phyloP scores from a whole-genome alignment of 1,140 invertebrate species.

The Drosophila lini region DNA sequence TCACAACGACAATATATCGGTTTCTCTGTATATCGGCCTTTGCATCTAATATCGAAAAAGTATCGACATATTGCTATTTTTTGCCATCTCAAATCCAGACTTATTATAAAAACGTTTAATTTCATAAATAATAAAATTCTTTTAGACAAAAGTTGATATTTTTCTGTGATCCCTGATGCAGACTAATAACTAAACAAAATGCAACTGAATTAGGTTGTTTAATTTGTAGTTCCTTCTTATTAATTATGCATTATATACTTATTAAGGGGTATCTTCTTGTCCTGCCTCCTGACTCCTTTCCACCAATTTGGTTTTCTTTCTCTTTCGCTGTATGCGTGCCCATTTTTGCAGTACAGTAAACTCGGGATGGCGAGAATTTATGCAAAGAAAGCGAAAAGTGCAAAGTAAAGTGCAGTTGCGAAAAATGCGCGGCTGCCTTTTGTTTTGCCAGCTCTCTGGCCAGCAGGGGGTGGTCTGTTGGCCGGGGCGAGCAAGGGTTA shows the following conservation, averaged over 20 bases:
- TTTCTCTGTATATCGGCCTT: too few species aligned
- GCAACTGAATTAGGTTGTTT: too few species aligned
- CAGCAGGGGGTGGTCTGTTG: conserved; percentile 9
- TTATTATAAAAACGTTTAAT: too few species aligned
- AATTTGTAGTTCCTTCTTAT: too few species aligned
- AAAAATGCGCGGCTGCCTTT: conserved; percentile 75
- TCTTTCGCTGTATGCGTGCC: conserved; percentile 57
- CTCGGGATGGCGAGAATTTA: conserved; percentile 73
- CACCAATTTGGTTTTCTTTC: conserved; percentile 44
- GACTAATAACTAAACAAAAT: too few species aligned
- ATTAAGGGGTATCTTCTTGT: background rate
- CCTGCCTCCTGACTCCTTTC: background rate
- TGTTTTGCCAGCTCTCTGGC: conserved; percentile 65
- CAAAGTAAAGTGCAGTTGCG: conserved; percentile 76
- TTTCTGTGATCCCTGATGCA: too few species aligned
- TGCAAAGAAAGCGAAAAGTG: conserved; percentile 82
- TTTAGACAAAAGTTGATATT: too few species aligned
- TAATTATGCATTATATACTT: background rate
- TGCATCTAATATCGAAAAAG: too few species aligned
- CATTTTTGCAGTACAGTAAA: conserved; percentile 73
- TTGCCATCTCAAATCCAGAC: too few species aligned
- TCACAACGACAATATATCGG: too few species aligned
- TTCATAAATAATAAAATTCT: too few species aligned
- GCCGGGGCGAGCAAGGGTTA: conserved; percentile 11
- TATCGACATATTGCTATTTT: too few species aligned